These are phyloP conservation scores for Thunnus thynnus DNA, from an alignment of 2,113 vertebrate species.

Conservation along the genomic window DNA sequence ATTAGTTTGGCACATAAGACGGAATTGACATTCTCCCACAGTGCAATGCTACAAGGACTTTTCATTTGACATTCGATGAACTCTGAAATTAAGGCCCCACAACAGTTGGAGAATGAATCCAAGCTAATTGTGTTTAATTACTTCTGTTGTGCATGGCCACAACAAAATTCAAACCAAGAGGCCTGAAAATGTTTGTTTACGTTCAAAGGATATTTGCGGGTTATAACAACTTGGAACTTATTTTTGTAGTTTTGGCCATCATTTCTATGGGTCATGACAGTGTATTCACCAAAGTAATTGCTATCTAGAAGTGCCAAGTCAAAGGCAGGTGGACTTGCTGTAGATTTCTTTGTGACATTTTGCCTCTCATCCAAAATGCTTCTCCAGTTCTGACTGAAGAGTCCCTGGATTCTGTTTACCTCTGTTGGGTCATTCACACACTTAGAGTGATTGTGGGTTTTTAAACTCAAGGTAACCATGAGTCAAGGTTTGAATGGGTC, in stretches of 20 bases:
- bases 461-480: too few species aligned
- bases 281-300: background rate
- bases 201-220: background rate
- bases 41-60: slow-evolving; percentile 74
- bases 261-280: background rate
- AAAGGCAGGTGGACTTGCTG: too few species aligned
- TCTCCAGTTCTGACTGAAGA: background rate
- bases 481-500: background rate
- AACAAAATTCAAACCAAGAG: slow-evolving; percentile 11
- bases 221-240: background rate
- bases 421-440: too few species aligned
- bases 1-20: slow-evolving; percentile 72
- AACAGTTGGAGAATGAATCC: slow-evolving; percentile 57
- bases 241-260: too few species aligned
- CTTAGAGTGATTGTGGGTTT: too few species aligned
- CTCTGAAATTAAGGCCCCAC: slow-evolving; percentile 68
- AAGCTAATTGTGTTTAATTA: slow-evolving; percentile 50
- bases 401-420: too few species aligned
- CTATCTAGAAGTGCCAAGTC: too few species aligned
- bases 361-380: background rate
- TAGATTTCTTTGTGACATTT: background rate
- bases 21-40: slow-evolving; percentile 60
- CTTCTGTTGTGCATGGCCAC: background rate
- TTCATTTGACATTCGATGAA: slow-evolving; percentile 72
- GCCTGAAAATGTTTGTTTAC: background rate